Evolutionary conservation across 2,888 invertebrate genomes (phyloP), one percentile per base, ranked within the genome.

Genomic region (Ganaspis brasiliensis): DNA sequence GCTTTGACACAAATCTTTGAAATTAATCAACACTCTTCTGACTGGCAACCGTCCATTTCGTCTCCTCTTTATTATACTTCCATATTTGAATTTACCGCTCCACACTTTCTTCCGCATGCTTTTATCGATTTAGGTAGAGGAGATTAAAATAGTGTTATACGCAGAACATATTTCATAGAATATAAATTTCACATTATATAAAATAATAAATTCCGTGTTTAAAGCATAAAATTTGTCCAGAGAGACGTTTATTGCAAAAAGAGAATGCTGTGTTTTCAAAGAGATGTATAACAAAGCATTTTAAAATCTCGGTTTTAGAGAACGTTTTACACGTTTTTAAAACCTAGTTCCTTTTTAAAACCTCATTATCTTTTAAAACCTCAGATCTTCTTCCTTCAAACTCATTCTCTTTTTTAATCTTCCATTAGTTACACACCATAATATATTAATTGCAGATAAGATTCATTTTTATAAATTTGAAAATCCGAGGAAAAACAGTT

Each of bases 121-220:
- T 63, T 63, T 40, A 21, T 63, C 21, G 40, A 63, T 40, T 40
- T 21, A 63, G 37, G 63, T 61, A 63, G 19, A 37, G 9, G n/a
- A 45, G 45, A 67, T 67, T 24, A 67, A 67, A 67, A 24, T 45
- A 14, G 21, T 37, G 61, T 21, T 37, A 40, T 10, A 67, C 40
- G 40, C 10, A n/a, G 24, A 67, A 45, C 45, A 67, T 45, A 67
- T 19, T 63, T 63, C 63, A 63, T 37, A 63, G 63, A 67, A 67
- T 67, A 40, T 24, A 45, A 67, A 45, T 67, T 67, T 45, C 67
- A 45, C 59, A 35, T 59, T 35, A 59, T 31, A 59, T 35, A 59
- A 59, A 59, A 59, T 59, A 59, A 31, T 59, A 59, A 31, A 59
- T 31, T 59, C 9, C 8, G 9, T 16, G 10, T 35, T 59, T 35